Evolutionary conservation across 2,113 vertebrate species (phyloP).

Genomic region (Octodon degus): DNA sequence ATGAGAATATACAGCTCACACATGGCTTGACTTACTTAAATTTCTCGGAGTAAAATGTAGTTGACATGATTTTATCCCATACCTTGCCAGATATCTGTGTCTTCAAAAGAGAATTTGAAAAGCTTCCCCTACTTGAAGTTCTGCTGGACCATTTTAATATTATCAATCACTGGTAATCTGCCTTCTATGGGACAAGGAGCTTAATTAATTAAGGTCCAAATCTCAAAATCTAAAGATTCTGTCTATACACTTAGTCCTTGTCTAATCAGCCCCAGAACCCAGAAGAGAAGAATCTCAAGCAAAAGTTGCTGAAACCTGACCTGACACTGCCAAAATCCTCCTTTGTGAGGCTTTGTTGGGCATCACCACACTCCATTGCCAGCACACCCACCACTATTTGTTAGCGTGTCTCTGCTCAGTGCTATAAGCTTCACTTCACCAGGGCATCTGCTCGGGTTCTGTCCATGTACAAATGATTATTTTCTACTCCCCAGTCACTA

Average conservation of each 20-base stretch:
- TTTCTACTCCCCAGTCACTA: slow-evolving; percentile 68
- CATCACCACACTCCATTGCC: slow-evolving; percentile 44
- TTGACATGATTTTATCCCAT: neutral
- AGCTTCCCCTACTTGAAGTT: slow-evolving; percentile 40
- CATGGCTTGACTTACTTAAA: neutral
- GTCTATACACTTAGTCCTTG: slow-evolving; percentile 57
- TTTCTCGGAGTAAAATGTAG: slow-evolving; percentile 23
- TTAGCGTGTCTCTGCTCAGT: neutral
- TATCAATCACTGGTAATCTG: slow-evolving; percentile 28
- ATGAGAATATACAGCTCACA: neutral
- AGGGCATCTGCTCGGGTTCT: slow-evolving; percentile 56
- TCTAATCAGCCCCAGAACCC: slow-evolving; percentile 42
- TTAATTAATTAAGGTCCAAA: slow-evolving; percentile 34
- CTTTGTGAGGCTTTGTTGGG: slow-evolving; percentile 47
- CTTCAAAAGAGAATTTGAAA: slow-evolving; percentile 49
- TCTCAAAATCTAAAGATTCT: slow-evolving; percentile 62
- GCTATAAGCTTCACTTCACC: slow-evolving; percentile 40
- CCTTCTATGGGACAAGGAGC: slow-evolving; percentile 39
- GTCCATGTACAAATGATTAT: neutral
- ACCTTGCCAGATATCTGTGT: neutral
- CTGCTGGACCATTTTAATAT: slow-evolving; percentile 57
- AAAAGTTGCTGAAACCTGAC: slow-evolving; percentile 45
- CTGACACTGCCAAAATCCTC: slow-evolving; percentile 50
- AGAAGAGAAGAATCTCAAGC: slow-evolving; percentile 32
- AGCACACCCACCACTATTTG: slow-evolving; percentile 37